Evolutionary conservation across 2,888 invertebrate genomes (phyloP).

Genomic region (Cataglyphis altisquamis): DNA sequence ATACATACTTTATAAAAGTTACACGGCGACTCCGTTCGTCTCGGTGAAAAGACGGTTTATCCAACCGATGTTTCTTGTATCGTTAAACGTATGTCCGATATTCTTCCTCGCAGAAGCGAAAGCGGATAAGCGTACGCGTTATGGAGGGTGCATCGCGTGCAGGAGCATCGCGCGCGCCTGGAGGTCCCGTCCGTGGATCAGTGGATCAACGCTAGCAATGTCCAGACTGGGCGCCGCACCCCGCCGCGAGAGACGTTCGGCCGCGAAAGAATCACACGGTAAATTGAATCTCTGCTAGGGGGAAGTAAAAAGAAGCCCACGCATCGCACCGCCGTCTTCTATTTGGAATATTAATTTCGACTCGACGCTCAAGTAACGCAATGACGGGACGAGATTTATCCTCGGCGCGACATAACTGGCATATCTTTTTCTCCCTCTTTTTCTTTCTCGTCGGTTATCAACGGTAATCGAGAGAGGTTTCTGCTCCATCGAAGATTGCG

Average conservation of each 20-base stretch:
- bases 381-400: conserved; percentile 35
- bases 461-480: conserved; percentile 1
- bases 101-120: conserved; percentile 71
- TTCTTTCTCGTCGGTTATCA: conserved; percentile 1
- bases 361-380: neutral
- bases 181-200: conserved; percentile 74
- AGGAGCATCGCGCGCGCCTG: conserved; percentile 72
- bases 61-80: conserved; percentile 65
- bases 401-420: conserved; percentile 33
- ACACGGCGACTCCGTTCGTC: neutral
- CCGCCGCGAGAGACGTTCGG: conserved; percentile 52
- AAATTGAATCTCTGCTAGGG: conserved; percentile 73
- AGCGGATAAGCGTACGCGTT: conserved; percentile 64
- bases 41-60: conserved; percentile 64
- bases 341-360: conserved; percentile 54
- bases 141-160: conserved; percentile 72
- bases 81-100: conserved; percentile 70
- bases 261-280: conserved; percentile 59
- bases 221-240: conserved; percentile 58
- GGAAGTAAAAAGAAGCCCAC: neutral
- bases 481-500: conserved; percentile 18
- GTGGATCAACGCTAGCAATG: conserved; percentile 67
- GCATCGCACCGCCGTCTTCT: neutral
- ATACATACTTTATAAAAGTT: neutral
- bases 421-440: neutral